Base-by-base conservation (phyloP, 2,888 invertebrate species). In the Gnatocerus cornutus region DNA sequence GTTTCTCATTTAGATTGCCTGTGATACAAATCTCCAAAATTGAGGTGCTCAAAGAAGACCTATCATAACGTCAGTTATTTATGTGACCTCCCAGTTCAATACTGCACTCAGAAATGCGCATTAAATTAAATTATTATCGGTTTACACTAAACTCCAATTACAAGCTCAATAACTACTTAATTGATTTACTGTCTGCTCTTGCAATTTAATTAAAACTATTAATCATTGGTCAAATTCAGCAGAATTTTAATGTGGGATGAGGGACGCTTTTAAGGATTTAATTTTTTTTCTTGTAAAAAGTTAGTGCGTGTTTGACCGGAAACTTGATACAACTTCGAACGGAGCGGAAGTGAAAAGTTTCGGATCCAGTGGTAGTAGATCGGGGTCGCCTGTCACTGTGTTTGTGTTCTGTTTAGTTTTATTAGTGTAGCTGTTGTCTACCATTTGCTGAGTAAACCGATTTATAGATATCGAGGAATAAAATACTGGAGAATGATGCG, bases 1-100 rank as follows among this genome's bases (percentile, higher is more conserved):
- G 71, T 71, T 69, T 69, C 68, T 75, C 75, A 75, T 75, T 74
- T 74, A 75, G 74, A 75, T 73, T 69, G 70, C 61, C 67, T 68
- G 55, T 55, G 71, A 72, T 74, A 74, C 62, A 50, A 62, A 69
- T 64, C 68, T 67, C 64, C 13, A 6, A 59, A 59, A 59, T 46
- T 55, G 56, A 55, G 50, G 48, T 48, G 39, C 53, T 10, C 52
- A 53, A 41, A 53, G 10, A 27, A 46, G 12, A 41, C 59, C 43
- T 30, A 59, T 59, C 59, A 14, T 13, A 56, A 33, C 13, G 7
- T 12, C 21, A 1, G 21, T 21, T 21, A 21, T 56, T 56, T 56
- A 29, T 56, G 29, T 56, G 39, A 29, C 7, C 7, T 56, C n/a
- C 29, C 43, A 10, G 10, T 13, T 12, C 13, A 13, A 48, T 56